Base-by-base conservation (phyloP, 53 echinoderm and acorn worm genomes). In the Zoroaster sp. region DNA sequence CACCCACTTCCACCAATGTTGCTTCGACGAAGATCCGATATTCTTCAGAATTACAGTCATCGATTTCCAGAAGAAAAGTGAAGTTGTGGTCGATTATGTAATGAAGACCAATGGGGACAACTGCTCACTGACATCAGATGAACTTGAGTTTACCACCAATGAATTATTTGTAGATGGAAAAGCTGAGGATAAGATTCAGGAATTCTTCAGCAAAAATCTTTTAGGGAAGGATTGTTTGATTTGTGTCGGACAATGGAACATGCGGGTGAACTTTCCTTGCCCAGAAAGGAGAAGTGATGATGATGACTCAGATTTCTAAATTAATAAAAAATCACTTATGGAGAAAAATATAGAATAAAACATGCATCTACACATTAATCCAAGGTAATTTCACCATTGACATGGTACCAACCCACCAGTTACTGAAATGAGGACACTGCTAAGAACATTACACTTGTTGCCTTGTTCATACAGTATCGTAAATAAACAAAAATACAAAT, bases 71-170 rank as follows among this genome's bases (percentile, higher is more conserved):
- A 78, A n/a, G 30, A 92, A 88, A 33, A 87, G 51, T 39, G 89
- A 92, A 66, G 44, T 55, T 13, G 30, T 45, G 7, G 66, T 94
- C 63, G 69, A 90, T 35, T 55, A 94, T 80, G 88, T 83, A 65
- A 94, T 94, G 94, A 92, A 83, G 49, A 87, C 83, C 18, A 87
- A 88, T 41, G 92, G 92, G 13, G 94, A 94, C 49, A 94, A 94
- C 32, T 94, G 94, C 44, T 87, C 94, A 43, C 59, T 94, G 66
- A 51, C 89, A 2, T 87, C 71, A 15, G 88, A 92, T 20, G 40
- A 87, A 55, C 73, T 94, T 42, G 90, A 94, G 3, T 94, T 89
- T 75, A 49, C 75, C 31, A 94, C 94, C 53, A 90, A 94, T 70
- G 85, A 94, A 75, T 40, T 92, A 34, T 55, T 75, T 3, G 52